Base-by-base conservation (phyloP, 2,113 vertebrate genomes). In the Hoplias malabaricus region DNA sequence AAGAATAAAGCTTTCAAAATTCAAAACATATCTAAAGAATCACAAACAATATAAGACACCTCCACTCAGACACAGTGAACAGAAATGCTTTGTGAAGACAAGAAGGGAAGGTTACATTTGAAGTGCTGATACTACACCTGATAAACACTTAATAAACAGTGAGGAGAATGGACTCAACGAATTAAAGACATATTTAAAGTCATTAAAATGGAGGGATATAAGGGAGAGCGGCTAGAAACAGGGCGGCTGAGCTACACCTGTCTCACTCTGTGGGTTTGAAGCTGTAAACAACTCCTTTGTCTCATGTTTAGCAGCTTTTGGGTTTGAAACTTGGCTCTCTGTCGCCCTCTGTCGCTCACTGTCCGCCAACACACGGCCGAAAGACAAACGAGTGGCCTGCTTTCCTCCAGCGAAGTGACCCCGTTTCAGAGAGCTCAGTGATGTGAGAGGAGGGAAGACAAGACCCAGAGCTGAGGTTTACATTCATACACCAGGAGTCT, bases 211-310 rank as follows among this genome's bases (percentile, higher is more conserved):
- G 14, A n/a, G n/a, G n/a, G n/a, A n/a, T n/a, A n/a, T n/a, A n/a
- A n/a, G n/a, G n/a, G n/a, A n/a, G n/a, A n/a, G n/a, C n/a, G n/a
- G n/a, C n/a, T n/a, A n/a, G n/a, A n/a, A n/a, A n/a, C n/a, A n/a
- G n/a, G n/a, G n/a, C n/a, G n/a, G n/a, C n/a, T n/a, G n/a, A n/a
- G n/a, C n/a, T n/a, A n/a, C n/a, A n/a, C n/a, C n/a, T n/a, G n/a
- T n/a, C n/a, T n/a, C n/a, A n/a, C n/a, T n/a, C n/a, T 53, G 48
- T 53, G 48, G 23, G 48, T 53, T 23, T 53, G 48, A 23, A n/a
- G 43, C 43, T 19, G 48, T 53, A 66, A 77, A 77, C 74, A 69
- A 80, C 78, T 59, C 67, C 71, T 80, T 80, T 80, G 78, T 80
- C 71, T 42, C 43, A 40, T 68, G 63, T 31, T 56, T 21, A 66